phyloP scores from a whole-genome alignment of 2,888 invertebrate genomes.

The Thymelicus acteon region DNA sequence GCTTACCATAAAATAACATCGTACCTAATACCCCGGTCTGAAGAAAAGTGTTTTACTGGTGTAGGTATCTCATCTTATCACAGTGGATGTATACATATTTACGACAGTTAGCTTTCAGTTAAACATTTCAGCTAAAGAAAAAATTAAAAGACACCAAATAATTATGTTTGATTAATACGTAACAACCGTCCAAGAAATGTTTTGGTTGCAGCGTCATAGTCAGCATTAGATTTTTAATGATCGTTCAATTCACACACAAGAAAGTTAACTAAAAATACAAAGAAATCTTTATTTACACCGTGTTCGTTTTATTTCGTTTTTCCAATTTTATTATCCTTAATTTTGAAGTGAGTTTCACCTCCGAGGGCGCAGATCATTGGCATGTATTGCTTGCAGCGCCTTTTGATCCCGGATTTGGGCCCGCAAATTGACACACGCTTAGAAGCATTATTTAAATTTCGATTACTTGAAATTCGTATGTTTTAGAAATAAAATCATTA shows the following conservation, averaged over 20 bases:
- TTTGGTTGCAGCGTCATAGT: no score
- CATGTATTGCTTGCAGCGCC: conserved; percentile 24
- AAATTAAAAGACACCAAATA: no score
- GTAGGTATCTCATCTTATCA: neutral
- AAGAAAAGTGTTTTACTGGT: neutral
- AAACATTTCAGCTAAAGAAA: neutral
- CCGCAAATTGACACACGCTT: conserved; percentile 23
- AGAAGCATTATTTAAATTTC: neutral
- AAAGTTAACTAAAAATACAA: no score
- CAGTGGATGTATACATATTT: no score
- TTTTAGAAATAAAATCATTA: no score
- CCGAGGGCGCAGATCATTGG: conserved; percentile 19
- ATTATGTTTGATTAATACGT: no score
- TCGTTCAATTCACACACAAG: no score
- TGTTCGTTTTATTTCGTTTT: no score
- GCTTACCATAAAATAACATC: conserved; percentile 15
- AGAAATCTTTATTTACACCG: no score
- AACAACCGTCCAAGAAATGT: no score
- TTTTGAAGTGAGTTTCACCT: neutral
- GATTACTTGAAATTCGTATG: neutral
- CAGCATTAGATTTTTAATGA: no score
- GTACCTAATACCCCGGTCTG: neutral
- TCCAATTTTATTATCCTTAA: neutral
- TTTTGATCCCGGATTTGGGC: conserved; percentile 24
- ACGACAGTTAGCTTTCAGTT: no score